Percentiles rank a stretch among this genome's conserved stretches.
Evolutionary conservation across 1,140 invertebrate genomes (phyloP).

Genomic region (Drosophila parvula): DNA sequence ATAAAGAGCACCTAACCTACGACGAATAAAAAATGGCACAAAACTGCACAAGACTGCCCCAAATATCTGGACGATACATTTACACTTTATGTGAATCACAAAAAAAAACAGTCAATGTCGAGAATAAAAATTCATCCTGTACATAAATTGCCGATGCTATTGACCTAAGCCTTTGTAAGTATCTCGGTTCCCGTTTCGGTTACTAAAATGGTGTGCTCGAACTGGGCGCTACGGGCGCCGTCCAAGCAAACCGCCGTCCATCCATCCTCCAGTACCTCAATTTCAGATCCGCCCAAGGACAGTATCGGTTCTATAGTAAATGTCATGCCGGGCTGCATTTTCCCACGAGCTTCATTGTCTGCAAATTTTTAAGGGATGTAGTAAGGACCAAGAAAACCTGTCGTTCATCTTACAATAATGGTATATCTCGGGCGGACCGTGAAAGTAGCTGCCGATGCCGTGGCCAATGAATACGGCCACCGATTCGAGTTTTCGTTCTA

Average conservation of each 20-base stretch:
- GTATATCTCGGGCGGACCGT: constrained; percentile 95
- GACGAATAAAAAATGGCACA: constrained; percentile 18
- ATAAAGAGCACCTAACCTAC: constrained; percentile 14
- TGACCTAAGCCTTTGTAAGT: constrained; percentile 85
- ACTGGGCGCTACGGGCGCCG: constrained; percentile 92
- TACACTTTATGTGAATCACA: constrained; percentile 41
- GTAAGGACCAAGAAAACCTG: neutral
- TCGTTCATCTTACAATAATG: constrained; percentile 86
- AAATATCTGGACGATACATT: constrained; percentile 11
- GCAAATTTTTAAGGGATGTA: neutral
- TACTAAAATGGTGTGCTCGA: constrained; percentile 95
- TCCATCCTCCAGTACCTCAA: constrained; percentile 91
- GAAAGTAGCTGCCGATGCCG: constrained; percentile 96
- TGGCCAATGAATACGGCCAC: constrained; percentile 94
- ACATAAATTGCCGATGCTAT: neutral
- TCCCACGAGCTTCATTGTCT: constrained; percentile 89
- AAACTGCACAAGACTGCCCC: constrained; percentile 39
- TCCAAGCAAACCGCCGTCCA: constrained; percentile 95
- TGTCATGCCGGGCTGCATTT: constrained; percentile 94
- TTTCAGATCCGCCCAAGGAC: constrained; percentile 88
- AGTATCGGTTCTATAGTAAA: constrained; percentile 98
- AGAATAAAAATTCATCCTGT: constrained; percentile 38
- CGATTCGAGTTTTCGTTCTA: constrained; percentile 87
- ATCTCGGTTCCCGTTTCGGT: constrained; percentile 90
- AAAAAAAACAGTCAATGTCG: constrained; percentile 13